phyloP scores from a whole-genome alignment of 2,888 invertebrate genomes.

The Chouioia cunea region DNA sequence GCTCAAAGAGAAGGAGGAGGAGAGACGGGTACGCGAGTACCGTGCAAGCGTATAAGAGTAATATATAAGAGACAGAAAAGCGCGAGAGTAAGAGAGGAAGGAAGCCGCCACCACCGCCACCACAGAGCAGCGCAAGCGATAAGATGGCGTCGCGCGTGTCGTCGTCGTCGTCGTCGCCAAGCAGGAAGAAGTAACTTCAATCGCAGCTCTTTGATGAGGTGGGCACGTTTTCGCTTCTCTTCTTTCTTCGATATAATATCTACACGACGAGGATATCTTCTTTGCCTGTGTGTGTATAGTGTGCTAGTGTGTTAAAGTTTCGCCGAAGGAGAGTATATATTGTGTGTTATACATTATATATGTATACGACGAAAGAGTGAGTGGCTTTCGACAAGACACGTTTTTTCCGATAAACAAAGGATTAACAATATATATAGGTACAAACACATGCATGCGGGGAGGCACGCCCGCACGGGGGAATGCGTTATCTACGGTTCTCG shows the following conservation, averaged over 20 bases:
- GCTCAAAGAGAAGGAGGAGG: no score
- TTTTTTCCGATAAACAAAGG: conserved; percentile 25
- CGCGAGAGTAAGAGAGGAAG: no score
- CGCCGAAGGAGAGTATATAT: no score
- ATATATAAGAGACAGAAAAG: no score
- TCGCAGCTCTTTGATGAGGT: conserved; percentile 22
- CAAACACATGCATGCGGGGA: background rate
- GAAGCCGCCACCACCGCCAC: background rate
- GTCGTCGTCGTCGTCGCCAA: conserved; percentile 35
- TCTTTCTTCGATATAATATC: background rate
- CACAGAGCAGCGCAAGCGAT: conserved; percentile 32
- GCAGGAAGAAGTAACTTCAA: conserved; percentile 43
- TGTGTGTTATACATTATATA: background rate
- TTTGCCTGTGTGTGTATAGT: background rate
- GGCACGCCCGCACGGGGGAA: no score
- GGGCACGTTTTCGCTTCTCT: conserved; percentile 10
- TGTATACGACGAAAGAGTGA: background rate
- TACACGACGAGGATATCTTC: background rate
- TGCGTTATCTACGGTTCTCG: background rate
- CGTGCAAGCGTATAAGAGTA: background rate
- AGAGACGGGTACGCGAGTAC: no score
- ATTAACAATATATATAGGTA: conserved; percentile 26
- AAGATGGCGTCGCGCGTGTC: conserved; percentile 52
- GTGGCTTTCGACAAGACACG: background rate
- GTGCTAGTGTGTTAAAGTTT: background rate